These are phyloP conservation scores for Sebastes hubbsi DNA, from an alignment of 2,797 vertebrate genomes.

Conservation along the genomic window DNA sequence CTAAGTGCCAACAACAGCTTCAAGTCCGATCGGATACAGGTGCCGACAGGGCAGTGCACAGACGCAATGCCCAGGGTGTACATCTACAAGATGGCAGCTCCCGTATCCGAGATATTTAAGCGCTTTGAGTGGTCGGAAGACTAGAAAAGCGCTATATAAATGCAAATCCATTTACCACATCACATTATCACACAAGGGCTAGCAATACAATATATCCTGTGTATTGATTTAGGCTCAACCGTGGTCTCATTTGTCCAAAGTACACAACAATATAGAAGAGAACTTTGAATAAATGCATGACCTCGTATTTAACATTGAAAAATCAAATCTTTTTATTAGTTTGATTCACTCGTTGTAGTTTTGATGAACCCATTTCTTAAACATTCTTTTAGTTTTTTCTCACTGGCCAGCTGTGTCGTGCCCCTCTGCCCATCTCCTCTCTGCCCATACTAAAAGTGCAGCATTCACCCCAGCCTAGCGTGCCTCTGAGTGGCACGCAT, in stretches of 20 bases:
- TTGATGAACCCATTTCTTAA: background rate
- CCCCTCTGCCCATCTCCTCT: background rate
- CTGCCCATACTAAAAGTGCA: slow-evolving; percentile 9
- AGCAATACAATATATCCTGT: background rate
- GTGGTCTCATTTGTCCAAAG: background rate
- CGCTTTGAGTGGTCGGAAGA: no score
- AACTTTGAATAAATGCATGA: background rate
- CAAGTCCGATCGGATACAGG: no score
- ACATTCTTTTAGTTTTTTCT: background rate
- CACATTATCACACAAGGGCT: background rate
- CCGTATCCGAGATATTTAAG: no score
- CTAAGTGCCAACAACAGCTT: no score
- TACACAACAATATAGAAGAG: background rate
- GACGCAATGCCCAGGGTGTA: no score
- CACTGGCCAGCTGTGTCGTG: background rate
- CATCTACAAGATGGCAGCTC: no score
- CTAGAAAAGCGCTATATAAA: no score
- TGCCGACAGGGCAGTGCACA: no score
- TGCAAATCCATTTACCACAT: no score
- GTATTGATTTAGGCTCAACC: background rate
- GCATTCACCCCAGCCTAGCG: slow-evolving; percentile 10
- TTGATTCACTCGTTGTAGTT: background rate
- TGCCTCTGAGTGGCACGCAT: slow-evolving; percentile 74
- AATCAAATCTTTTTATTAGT: background rate
- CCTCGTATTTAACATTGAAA: background rate